These are phyloP conservation scores for Temnothorax nylanderi DNA, from an alignment of 1,140 invertebrate species.

Conservation along the genomic window DNA sequence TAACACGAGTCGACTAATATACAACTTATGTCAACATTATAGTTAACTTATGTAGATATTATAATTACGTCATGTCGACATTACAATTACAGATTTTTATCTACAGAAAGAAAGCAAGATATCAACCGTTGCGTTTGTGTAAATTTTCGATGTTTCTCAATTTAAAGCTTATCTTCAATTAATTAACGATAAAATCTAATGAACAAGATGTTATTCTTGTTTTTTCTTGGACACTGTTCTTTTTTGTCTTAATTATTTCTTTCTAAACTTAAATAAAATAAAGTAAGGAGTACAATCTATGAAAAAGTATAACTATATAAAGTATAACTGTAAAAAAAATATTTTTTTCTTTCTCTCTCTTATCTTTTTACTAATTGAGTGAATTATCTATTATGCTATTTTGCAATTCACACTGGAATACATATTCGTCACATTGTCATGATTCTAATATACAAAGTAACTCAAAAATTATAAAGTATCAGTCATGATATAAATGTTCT, in stretches of 20 bases:
- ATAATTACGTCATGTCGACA: background rate
- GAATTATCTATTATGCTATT: constrained; percentile 12
- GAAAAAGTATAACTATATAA: background rate
- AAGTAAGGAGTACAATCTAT: background rate
- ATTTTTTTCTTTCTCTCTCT: background rate
- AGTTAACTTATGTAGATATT: background rate
- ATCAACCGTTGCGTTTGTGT: background rate
- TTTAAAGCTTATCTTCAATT: background rate
- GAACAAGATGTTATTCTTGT: background rate
- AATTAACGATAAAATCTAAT: background rate
- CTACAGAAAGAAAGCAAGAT: constrained; percentile 2
- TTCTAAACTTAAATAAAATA: background rate
- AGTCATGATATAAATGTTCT: background rate
- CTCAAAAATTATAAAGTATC: background rate
- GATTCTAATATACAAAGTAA: constrained; percentile 5
- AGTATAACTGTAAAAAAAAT: background rate
- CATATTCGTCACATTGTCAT: background rate
- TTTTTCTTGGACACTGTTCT: background rate
- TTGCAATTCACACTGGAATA: background rate
- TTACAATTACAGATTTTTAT: constrained; percentile 4
- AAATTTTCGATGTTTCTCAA: background rate
- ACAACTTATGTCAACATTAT: background rate
- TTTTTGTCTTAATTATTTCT: background rate
- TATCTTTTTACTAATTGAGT: background rate
- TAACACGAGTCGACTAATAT: background rate